Percentiles rank a stretch among this genome's conserved stretches.
These are phyloP conservation scores for Malurus splendens DNA, from an alignment of 2,797 vertebrate species.

Conservation along the genomic window DNA sequence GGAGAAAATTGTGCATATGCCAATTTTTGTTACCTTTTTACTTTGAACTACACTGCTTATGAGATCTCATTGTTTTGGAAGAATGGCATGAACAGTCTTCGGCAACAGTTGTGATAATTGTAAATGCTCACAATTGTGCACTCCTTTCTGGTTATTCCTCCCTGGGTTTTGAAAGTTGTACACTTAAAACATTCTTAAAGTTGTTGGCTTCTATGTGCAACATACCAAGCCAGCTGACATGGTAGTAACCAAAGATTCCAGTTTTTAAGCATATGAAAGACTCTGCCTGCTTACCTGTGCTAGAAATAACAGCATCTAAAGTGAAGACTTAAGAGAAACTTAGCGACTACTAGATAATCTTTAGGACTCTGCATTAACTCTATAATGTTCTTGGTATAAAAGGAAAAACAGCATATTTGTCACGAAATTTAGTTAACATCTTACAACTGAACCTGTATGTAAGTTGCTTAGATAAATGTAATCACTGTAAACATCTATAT, in stretches of 20 bases:
- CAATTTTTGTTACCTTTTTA: constrained; percentile 82
- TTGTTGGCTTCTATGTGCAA: constrained; percentile 76
- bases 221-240: constrained; percentile 73
- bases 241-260: constrained; percentile 86
- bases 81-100: constrained; percentile 81
- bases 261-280: constrained; percentile 88
- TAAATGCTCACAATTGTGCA: constrained; percentile 78
- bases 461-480: constrained; percentile 88
- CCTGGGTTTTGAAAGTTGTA: constrained; percentile 80
- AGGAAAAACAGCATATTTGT: constrained; percentile 81
- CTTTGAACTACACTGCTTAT: constrained; percentile 81
- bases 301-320: constrained; percentile 89
- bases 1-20: constrained; percentile 87
- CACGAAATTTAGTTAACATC: constrained; percentile 84
- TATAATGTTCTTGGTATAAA: constrained; percentile 97
- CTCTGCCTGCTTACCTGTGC: constrained; percentile 93
- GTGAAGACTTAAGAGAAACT: constrained; percentile 83
- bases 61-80: constrained; percentile 77
- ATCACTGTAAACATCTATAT: constrained; percentile 86
- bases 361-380: constrained; percentile 93
- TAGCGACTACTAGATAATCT: constrained; percentile 91
- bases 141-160: constrained; percentile 76
- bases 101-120: constrained; percentile 78
- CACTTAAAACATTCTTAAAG: constrained; percentile 83
- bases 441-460: constrained; percentile 85